Conservation (phyloP, 1,140 invertebrate genomes). For the Venustaconcha ellipsiformis region DNA sequence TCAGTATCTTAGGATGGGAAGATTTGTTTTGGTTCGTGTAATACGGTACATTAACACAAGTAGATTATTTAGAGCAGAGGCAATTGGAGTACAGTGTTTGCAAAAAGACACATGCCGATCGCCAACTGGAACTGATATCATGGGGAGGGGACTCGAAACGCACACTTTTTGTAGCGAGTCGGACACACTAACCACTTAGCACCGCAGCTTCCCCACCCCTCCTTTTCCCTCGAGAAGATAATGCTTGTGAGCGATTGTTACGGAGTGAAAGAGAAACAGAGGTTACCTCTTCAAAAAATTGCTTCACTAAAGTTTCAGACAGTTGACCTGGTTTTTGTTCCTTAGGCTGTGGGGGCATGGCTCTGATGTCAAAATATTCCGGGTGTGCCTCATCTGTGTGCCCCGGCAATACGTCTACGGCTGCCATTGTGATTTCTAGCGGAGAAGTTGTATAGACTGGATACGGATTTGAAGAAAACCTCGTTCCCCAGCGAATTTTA, state of each 20-base stretch:
- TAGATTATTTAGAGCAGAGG: too few relatives aligned
- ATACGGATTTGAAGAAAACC: too few relatives aligned
- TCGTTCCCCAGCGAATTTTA: too few relatives aligned
- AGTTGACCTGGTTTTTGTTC: conserved; percentile 25
- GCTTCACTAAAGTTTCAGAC: conserved; percentile 43
- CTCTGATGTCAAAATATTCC: conserved; percentile 27
- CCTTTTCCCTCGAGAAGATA: not conserved
- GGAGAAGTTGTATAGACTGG: too few relatives aligned
- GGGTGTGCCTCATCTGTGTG: conserved; percentile 16
- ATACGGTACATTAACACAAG: too few relatives aligned
- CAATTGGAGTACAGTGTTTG: too few relatives aligned
- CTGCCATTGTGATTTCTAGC: not conserved
- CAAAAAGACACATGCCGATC: not conserved
- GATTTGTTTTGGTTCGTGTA: too few relatives aligned
- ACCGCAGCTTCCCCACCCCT: not conserved
- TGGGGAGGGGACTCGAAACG: not conserved
- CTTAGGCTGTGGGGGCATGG: conserved; percentile 19
- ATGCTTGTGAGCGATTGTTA: not conserved
- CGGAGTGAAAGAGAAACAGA: not conserved
- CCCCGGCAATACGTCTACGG: conserved; percentile 4
- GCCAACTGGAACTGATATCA: not conserved
- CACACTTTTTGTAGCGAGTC: not conserved
- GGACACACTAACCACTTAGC: not conserved
- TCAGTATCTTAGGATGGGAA: too few relatives aligned
- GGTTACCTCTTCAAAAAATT: conserved; percentile 62